A percentile compares a stretch with the other conserved stretches of the same genome.
Conservation (phyloP, 2,113 vertebrate species). For the Eretmochelys imbricata region DNA sequence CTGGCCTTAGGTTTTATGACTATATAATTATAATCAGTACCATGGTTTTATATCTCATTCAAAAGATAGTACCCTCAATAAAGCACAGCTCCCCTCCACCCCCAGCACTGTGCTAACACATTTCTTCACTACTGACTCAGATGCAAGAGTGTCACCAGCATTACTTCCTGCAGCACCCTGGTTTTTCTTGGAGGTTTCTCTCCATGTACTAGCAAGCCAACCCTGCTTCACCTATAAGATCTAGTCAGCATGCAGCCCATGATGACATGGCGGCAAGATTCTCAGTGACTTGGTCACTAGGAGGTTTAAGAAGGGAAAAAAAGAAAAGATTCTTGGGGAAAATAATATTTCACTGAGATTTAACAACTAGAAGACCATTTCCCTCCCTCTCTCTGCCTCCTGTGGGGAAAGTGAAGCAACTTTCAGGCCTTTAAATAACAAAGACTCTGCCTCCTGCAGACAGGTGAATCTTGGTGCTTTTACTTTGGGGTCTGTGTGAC, state of each 20-base stretch:
- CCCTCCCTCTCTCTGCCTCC: neutral
- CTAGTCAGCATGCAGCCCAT: neutral
- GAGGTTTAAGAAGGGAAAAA: neutral
- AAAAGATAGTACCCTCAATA: neutral
- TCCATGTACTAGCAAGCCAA: neutral
- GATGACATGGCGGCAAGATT: neutral
- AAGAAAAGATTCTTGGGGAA: neutral
- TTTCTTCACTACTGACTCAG: neutral
- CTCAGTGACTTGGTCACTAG: neutral
- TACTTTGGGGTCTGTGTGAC: neutral
- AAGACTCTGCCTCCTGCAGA: neutral
- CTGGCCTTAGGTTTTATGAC: too few species aligned
- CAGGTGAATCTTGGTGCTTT: neutral
- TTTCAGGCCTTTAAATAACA: neutral
- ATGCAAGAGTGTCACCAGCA: neutral
- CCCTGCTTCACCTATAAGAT: neutral
- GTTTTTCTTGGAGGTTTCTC: neutral
- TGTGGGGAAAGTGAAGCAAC: neutral
- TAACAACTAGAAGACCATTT: neutral
- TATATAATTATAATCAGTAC: neutral
- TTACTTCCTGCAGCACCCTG: neutral
- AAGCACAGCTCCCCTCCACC: rapidly evolving
- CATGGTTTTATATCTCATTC: neutral
- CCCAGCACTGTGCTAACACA: neutral
- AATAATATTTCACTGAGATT: neutral